Evolutionary conservation across 1,140 invertebrate genomes (phyloP).

Genomic region (Drosophila burlai): DNA sequence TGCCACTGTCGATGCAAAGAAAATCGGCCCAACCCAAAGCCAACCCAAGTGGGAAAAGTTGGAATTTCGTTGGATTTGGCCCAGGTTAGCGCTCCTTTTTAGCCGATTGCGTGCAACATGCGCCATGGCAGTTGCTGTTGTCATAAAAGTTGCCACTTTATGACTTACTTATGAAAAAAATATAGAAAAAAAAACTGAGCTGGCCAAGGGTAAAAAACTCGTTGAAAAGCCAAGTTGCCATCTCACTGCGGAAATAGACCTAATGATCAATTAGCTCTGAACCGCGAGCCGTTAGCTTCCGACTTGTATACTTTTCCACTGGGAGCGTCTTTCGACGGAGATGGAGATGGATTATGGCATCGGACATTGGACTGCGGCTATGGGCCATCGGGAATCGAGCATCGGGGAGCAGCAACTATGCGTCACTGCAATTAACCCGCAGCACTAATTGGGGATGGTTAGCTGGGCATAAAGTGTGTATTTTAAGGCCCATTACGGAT

Average conservation of each 20-base stretch:
- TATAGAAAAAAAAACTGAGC: constrained; percentile 3
- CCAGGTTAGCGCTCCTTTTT: constrained; percentile 19
- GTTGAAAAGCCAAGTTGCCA: constrained; percentile 36
- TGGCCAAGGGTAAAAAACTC: constrained; percentile 25
- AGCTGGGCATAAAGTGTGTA: constrained; percentile 79
- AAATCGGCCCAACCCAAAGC: constrained; percentile 30
- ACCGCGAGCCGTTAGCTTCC: constrained; percentile 70
- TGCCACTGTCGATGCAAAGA: constrained; percentile 44
- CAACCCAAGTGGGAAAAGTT: constrained; percentile 27
- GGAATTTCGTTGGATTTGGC: constrained; percentile 29
- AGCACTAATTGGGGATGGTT: constrained; percentile 72
- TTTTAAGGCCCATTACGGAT: constrained; percentile 81
- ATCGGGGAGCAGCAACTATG: constrained; percentile 54
- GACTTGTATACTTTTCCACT: constrained; percentile 39
- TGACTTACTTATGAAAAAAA: constrained; percentile 68
- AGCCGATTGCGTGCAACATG: constrained; percentile 76
- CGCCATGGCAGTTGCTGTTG: constrained; percentile 53
- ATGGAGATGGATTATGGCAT: constrained; percentile 21
- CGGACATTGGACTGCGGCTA: background rate
- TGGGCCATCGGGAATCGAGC: background rate
- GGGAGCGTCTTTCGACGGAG: constrained; percentile 35
- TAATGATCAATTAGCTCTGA: constrained; percentile 82
- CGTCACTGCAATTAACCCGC: constrained; percentile 77
- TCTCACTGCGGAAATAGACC: constrained; percentile 75
- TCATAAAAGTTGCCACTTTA: constrained; percentile 80